Evolutionary conservation across 2,797 vertebrate genomes (phyloP), one percentile per base, ranked within the genome.

Genomic region (Amazona ochrocephala): DNA sequence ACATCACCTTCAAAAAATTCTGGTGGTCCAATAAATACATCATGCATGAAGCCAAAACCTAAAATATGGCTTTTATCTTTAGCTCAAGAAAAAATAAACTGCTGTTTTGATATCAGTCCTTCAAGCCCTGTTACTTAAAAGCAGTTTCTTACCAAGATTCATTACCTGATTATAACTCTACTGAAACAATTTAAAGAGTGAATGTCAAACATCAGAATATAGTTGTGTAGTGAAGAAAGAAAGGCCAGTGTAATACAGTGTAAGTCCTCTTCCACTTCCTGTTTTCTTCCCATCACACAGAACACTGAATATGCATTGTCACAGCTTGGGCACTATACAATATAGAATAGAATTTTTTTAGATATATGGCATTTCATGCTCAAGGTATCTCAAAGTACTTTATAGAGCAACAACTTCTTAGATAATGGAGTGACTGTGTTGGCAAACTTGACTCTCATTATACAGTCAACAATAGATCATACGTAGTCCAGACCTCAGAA

Each of bases 341-440:
- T 96, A 95, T 64, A 86, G 87, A 97, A 93, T 29, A 91, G 84
- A 96, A 95, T 97, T 96, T 94, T 89, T 92, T 90, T 95, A 97
- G 95, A 97, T 97, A 77, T 95, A 97, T 93, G 71, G 64, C 93
- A 93, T 95, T 97, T 98, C 96, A 95, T 81, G 96, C 74, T 96
- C 91, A 96, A 97, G 96, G 92, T 96, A 97, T 96, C 97, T 84
- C 85, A 95, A 87, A 97, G 74, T 92, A 96, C 89, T 97, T 97
- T 96, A 89, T 94, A 94, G 92, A 95, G 91, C 92, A 96, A 84
- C 95, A 96, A 61, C 87, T 98, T 92, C 89, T 98, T 92, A 94
- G 92, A 94, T 97, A 98, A 97, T 96, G 83, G 84, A 97, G 93
- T 70, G 90, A 95, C 94, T 96, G 90, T 95, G 93, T 87, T 95